phyloP scores from a whole-genome alignment of 1,140 invertebrate species.

The Drosophila arawakana region DNA sequence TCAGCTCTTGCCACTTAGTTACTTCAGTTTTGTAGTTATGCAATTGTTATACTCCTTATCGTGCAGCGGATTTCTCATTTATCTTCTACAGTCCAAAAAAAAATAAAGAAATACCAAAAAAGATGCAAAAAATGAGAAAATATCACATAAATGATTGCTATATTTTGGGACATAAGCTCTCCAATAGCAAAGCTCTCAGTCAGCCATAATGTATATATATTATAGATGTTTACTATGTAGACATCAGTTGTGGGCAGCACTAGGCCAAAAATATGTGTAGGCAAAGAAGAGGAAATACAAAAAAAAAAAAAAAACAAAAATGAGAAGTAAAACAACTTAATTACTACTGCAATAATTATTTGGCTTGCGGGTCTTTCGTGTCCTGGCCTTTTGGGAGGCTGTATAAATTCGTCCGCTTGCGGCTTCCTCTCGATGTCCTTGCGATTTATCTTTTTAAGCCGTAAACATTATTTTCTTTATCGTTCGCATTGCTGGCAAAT shows the following conservation, averaged over 20 bases:
- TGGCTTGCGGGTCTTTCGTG: constrained; percentile 8
- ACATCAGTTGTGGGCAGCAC: too few relatives aligned
- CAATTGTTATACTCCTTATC: constrained; percentile 8
- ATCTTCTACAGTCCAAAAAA: constrained; percentile 1
- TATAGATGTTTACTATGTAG: too few relatives aligned
- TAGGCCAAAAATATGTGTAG: not conserved
- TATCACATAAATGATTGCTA: constrained; percentile 27
- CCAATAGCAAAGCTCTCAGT: constrained; percentile 5
- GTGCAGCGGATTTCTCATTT: constrained; percentile 19
- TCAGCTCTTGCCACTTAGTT: not conserved
- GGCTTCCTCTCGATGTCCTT: constrained; percentile 47
- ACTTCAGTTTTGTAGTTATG: not conserved
- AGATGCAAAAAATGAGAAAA: not conserved
- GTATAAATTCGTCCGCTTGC: constrained; percentile 42
- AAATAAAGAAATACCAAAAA: not conserved
- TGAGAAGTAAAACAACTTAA: constrained; percentile 40
- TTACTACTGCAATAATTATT: constrained; percentile 54
- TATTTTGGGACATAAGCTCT: constrained; percentile 38
- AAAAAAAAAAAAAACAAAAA: constrained; percentile 1
- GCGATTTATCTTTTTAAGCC: constrained; percentile 80
- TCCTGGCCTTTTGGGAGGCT: constrained; percentile 6
- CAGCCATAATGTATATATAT: too few relatives aligned
- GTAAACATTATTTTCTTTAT: constrained; percentile 66
- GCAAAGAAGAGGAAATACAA: not conserved
- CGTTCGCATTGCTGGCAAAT: constrained; percentile 59